Base-by-base conservation (phyloP, 2,113 vertebrate genomes). In the Psephotus haematonotus region DNA sequence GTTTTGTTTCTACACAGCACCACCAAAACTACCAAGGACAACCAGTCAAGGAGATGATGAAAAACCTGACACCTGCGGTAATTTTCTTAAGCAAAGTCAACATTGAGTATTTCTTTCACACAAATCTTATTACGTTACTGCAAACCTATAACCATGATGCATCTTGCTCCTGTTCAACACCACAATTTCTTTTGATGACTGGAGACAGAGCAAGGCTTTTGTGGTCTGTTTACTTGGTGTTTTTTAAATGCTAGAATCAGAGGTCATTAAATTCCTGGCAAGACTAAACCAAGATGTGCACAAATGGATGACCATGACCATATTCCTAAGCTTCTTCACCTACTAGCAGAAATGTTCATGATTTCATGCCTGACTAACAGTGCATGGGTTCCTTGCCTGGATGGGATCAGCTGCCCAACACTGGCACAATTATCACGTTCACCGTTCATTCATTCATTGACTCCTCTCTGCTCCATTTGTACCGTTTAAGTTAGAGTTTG, bases 1-100 rank as follows among this genome's bases (percentile, higher is more conserved):
- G 53, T 87, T 96, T 91, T 94, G 65, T 68, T 80, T 90, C 95
- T 60, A 57, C 28, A 47, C 35, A 24, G 71, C 92, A 50, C 44
- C 55, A 88, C 47, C 75, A 75, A 82, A 95, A 57, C 63, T 91
- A 35, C 80, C 95, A 92, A 93, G 93, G 96, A 86, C 90, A 96
- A 81, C 37, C 41, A 13, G 69, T 64, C 94, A 92, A 92, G 91
- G 83, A 94, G 71, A 93, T 64, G 37, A 49, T 29, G 79, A 64
- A 95, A 60, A 57, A 31, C 27, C 29, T 55, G 39, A 76, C 37
- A 85, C 64, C 35, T 88, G 77, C 62, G 49, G 39, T 90, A 78
- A 96, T 94, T 92, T 93, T 47, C 68, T 91, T 67, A 81, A 69
- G 59, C 47, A 86, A 75, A 86, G 39, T 91, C 93, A 95, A 95